These are phyloP conservation scores for Drosophila aff. DNA, from an alignment of 1,140 invertebrate species.

Conservation along the genomic window DNA sequence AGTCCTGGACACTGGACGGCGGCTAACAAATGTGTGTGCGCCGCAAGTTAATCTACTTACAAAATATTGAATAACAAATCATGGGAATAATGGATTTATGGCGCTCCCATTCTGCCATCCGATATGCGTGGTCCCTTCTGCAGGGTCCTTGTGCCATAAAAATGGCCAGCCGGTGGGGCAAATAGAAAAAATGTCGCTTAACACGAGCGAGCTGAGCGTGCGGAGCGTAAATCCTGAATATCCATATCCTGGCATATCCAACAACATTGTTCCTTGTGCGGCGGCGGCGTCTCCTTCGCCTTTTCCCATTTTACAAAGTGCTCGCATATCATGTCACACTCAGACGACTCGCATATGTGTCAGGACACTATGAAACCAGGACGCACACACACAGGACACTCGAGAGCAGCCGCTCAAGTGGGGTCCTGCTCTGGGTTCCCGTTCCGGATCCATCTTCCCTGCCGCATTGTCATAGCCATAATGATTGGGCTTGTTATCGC, in stretches of 20 bases:
- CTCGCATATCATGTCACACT: constrained; percentile 84
- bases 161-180: constrained; percentile 57
- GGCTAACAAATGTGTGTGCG: constrained; percentile 73
- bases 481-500: constrained; percentile 83
- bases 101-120: constrained; percentile 63
- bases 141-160: constrained; percentile 52
- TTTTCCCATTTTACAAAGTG: constrained; percentile 83
- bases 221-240: constrained; percentile 74
- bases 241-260: constrained; percentile 63
- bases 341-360: constrained; percentile 81
- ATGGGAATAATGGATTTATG: constrained; percentile 84
- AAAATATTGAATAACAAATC: constrained; percentile 85
- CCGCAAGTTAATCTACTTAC: constrained; percentile 83
- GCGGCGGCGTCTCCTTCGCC: constrained; percentile 13
- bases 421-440: constrained; percentile 35
- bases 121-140: constrained; percentile 65
- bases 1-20: constrained; percentile 57
- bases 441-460: constrained; percentile 33
- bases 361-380: constrained; percentile 59
- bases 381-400: constrained; percentile 37
- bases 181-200: constrained; percentile 74
- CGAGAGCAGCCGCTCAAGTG: constrained; percentile 56
- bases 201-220: constrained; percentile 25
- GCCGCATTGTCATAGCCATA: constrained; percentile 66
- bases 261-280: constrained; percentile 61